Percentiles rank a stretch among this genome's conserved stretches.
Evolutionary conservation across 2,888 invertebrate genomes (phyloP).

Genomic region (Drosophila aldrichi): DNA sequence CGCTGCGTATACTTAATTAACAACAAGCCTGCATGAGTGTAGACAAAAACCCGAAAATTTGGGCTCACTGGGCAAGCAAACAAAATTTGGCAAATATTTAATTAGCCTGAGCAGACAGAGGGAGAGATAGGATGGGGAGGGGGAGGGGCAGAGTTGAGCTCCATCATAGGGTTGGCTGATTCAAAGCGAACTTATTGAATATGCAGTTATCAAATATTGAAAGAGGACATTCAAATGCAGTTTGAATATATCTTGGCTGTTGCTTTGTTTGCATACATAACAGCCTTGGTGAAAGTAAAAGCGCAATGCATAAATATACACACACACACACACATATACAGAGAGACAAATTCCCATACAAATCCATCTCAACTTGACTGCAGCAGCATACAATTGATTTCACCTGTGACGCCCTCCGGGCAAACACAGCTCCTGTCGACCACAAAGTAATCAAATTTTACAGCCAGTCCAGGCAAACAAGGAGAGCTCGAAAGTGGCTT

Average conservation of each 20-base stretch:
- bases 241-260: slow-evolving; percentile 26
- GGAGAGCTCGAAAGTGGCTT: slow-evolving; percentile 15
- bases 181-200: slow-evolving; percentile 46
- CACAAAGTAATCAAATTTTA: slow-evolving; percentile 75
- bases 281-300: slow-evolving; percentile 47
- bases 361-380: slow-evolving; percentile 21
- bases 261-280: slow-evolving; percentile 29
- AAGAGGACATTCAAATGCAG: slow-evolving; percentile 49
- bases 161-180: neutral
- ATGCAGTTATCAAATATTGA: slow-evolving; percentile 66
- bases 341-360: slow-evolving; percentile 1
- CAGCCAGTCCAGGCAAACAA: slow-evolving; percentile 39
- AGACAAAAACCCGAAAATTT: slow-evolving; percentile 32
- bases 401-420: slow-evolving; percentile 38
- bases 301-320: slow-evolving; percentile 56
- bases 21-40: slow-evolving; percentile 55
- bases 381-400: slow-evolving; percentile 37
- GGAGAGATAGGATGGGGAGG: neutral
- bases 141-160: neutral
- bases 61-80: slow-evolving; percentile 23
- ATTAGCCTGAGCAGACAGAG: slow-evolving; percentile 44
- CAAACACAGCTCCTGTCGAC: slow-evolving; percentile 49
- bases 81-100: slow-evolving; percentile 71
- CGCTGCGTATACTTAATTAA: slow-evolving; percentile 76
- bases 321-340: neutral